Evolutionary conservation across 2,113 vertebrate species (phyloP), one percentile per base, ranked within the genome.

Genomic region (Pongo pygmaeus): DNA sequence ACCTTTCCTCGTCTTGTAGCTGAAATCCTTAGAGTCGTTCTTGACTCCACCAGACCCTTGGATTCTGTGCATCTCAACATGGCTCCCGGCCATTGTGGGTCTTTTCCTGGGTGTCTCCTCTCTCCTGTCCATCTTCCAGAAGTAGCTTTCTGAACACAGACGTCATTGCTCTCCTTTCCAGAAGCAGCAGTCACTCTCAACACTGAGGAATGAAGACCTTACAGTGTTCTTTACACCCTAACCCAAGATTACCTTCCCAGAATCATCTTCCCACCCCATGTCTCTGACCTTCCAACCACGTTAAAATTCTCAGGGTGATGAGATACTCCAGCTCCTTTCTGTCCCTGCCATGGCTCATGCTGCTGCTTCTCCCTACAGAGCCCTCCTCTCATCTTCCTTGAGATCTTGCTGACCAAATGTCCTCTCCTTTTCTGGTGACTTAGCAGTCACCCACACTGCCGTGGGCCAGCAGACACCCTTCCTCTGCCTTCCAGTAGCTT

Each of bases 31-130:
- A 46, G 48, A 48, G 14, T 59, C 69, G 2, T 46, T 17, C 40
- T 69, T 12, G 10, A 52, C 13, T 52, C 25, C 11, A 3, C 38
- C 5, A n/a, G 70, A 2, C 52, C 14, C 20, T n/a, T 40, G 22
- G 30, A 52, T 40, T 78, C 50, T 72, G 6, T 1, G 0, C 11
- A 8, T 75, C 43, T 70, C 10, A 8, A 3, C 18, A 1, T 18
- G 10, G 25, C 52, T 57, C 55, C 22, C 0, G 8, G 10, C 27
- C 30, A 22, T 6, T 8, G 11, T 4, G 3, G 78, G 0, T 74
- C 52, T 46, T n/a, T n/a, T 48, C 72, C 2, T 72, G 57, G 70
- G 52, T 30, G 14, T 61, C 61, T 43, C 9, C 22, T 14, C 8
- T 55, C 61, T 67, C 12, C 35, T 22, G 18, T 43, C 40, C 30